Base-by-base conservation (phyloP, 2,888 invertebrate species). In the Deilephila elpenor region DNA sequence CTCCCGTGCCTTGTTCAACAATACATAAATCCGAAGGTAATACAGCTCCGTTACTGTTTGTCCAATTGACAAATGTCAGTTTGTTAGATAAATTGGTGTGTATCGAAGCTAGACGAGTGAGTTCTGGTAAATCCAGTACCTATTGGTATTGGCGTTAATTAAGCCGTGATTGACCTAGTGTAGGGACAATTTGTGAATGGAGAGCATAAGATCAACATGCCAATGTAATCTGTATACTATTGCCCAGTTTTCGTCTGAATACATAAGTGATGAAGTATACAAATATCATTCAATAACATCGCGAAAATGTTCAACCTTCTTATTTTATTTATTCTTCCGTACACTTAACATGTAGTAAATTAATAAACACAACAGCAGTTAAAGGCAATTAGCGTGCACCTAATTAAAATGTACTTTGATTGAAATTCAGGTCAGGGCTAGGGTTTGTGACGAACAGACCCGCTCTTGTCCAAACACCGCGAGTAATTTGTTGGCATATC, bases 401-500 rank as follows among this genome's bases (percentile, higher is more conserved):
- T 67, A 67, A 67, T 67, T 67, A 67, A 67, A 20, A 25, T 51
- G 67, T 67, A 25, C 67, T 44, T 67, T 67, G 51, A 37, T 67
- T 32, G 25, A 81, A 81, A 88, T 82, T 75, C 76, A 84, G 88
- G 88, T 84, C 89, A 85, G 74, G 83, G 79, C 79, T 82, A 78
- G 73, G 83, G 82, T 84, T 81, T 80, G 82, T 80, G 76, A 78
- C 75, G 76, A 73, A 85, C 81, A 86, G 85, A 82, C 82, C 75
- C 72, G 70, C 75, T 79, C 78, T 81, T 84, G 83, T 84, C 75
- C 81, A 79, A 81, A 83, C 79, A 83, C 78, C 79, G 79, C 78
- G 76, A 84, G 86, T 83, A 84, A 83, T 81, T 80, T 88, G 84
- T 84, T 84, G 79, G 80, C 73, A 77, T 78, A 81, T 81, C 83